Percentiles rank a stretch among this genome's conserved stretches.
Conservation (phyloP, 2,797 vertebrate species). For the Tapirus indicus region DNA sequence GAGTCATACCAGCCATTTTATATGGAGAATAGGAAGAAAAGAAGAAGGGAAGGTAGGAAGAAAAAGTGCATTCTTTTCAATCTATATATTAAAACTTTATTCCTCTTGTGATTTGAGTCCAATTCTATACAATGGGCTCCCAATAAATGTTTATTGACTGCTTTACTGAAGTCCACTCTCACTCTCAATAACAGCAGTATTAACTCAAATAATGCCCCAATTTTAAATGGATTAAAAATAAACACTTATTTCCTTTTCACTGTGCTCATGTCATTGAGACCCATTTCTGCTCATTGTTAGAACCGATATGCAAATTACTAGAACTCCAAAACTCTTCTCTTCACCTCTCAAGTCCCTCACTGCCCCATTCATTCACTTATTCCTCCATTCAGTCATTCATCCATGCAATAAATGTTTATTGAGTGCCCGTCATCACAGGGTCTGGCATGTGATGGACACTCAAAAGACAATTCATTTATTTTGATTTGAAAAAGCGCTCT, state of each 20-base stretch:
- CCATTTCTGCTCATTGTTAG: not conserved
- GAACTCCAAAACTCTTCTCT: not conserved
- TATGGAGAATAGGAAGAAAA: not conserved
- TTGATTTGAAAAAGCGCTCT: not conserved
- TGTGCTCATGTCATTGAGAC: not conserved
- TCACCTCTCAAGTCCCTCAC: not conserved
- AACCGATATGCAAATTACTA: not conserved
- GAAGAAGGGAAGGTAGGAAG: not conserved
- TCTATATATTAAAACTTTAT: not conserved
- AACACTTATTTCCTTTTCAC: not conserved
- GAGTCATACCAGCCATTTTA: not conserved
- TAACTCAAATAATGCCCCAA: not conserved
- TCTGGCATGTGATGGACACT: not conserved
- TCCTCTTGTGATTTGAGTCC: not conserved
- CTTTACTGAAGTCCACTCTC: not conserved
- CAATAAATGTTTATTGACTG: not conserved
- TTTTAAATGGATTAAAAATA: slow-evolving; percentile 35
- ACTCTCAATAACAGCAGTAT: not conserved
- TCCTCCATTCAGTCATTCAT: not conserved
- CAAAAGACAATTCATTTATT: not conserved
- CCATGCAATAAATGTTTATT: not conserved
- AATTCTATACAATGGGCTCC: not conserved
- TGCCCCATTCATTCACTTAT: not conserved
- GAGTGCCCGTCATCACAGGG: not conserved
- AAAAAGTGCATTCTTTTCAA: not conserved